Evolutionary conservation across 2,113 vertebrate genomes (phyloP).

Genomic region (Egretta garzetta): DNA sequence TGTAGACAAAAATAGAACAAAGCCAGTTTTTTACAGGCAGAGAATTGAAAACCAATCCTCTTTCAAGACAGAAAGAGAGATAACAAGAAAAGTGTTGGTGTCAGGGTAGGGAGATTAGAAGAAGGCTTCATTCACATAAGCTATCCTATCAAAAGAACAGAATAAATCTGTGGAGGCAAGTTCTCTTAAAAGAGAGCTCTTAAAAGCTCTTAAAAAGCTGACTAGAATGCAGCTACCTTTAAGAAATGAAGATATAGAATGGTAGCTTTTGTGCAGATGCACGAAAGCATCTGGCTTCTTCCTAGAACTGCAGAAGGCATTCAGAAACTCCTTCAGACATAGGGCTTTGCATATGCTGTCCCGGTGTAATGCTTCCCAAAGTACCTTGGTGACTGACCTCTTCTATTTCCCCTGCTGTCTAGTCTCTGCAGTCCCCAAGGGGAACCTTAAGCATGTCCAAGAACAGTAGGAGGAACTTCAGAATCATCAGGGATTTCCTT

Average conservation of each 20-base stretch:
- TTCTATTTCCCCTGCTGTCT: not conserved
- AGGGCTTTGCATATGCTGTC: not conserved
- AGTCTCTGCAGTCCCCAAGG: not conserved
- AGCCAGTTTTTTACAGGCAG: not conserved
- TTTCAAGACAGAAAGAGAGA: not conserved
- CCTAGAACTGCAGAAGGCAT: not conserved
- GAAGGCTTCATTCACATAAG: not conserved
- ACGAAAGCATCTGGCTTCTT: slow-evolving; percentile 13
- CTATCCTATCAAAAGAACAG: not conserved
- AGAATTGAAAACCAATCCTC: not conserved
- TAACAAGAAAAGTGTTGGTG: not conserved
- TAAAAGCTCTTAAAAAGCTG: too few species aligned
- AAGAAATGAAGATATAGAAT: not conserved
- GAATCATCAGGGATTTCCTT: not conserved
- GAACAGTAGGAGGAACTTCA: not conserved
- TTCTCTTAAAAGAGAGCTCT: not conserved
- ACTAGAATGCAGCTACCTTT: not conserved
- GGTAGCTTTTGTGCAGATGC: not conserved
- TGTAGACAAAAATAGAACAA: not conserved
- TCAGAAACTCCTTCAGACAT: not conserved
- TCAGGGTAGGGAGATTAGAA: not conserved
- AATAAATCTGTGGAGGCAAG: not conserved
- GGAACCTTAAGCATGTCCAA: not conserved
- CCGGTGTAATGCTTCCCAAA: not conserved
- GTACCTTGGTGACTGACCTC: not conserved